Evolutionary conservation across 2,113 vertebrate genomes (phyloP).

Genomic region (Piaya cayana): DNA sequence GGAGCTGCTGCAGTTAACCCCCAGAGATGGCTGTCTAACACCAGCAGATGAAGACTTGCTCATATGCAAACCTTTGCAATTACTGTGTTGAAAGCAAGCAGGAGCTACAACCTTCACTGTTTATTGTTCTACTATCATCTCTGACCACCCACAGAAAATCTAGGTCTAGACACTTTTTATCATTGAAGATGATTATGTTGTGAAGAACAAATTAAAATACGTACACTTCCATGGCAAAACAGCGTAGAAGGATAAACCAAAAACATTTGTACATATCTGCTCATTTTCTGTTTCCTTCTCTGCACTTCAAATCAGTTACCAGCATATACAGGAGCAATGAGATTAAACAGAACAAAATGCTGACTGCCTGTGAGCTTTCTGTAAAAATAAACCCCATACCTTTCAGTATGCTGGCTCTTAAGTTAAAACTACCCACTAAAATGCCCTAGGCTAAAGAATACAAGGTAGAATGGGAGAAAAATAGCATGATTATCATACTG

Average conservation of each 20-base stretch:
- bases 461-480: neutral
- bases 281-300: neutral
- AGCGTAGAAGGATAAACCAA: neutral
- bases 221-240: neutral
- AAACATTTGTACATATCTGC: neutral
- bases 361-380: neutral
- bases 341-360: neutral
- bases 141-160: neutral
- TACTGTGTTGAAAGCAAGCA: neutral
- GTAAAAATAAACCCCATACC: neutral
- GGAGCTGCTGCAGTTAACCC: neutral
- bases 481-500: neutral
- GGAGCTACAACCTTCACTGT: neutral
- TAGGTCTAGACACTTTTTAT: neutral
- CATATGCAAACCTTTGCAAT: neutral
- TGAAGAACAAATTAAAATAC: neutral
- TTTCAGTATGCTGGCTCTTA: neutral
- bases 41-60: neutral
- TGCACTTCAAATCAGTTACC: neutral
- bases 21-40: neutral
- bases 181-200: neutral
- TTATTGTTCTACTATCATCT: neutral
- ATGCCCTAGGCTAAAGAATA: neutral
- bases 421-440: neutral
- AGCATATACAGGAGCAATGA: neutral